These are phyloP conservation scores for Oreocharis arfaki DNA, from an alignment of 2,113 vertebrate genomes.

Conservation along the genomic window DNA sequence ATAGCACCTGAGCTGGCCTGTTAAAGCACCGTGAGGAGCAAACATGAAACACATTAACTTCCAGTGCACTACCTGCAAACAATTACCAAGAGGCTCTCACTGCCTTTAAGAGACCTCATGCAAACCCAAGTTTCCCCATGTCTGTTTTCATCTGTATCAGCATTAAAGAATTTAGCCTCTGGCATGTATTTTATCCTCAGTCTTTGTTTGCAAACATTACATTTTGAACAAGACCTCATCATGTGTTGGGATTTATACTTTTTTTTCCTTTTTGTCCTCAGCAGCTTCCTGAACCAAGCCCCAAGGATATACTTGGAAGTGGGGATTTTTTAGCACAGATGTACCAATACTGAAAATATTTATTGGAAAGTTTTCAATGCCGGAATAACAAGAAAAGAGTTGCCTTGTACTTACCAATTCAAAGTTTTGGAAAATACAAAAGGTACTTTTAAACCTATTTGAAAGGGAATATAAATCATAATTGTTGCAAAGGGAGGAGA, in stretches of 20 bases:
- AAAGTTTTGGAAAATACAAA: neutral
- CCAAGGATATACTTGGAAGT: neutral
- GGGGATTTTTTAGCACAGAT: neutral
- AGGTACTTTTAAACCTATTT: neutral
- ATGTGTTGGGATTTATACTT: neutral
- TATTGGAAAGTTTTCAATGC: neutral
- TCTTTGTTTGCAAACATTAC: neutral
- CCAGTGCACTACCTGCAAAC: neutral
- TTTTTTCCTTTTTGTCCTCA: neutral
- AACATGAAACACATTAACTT: neutral
- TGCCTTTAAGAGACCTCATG: neutral
- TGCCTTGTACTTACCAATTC: neutral
- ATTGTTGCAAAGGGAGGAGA: neutral
- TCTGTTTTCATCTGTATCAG: neutral
- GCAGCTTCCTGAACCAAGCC: neutral
- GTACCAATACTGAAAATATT: neutral
- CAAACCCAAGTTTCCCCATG: neutral
- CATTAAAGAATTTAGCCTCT: neutral
- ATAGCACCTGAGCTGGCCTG: neutral
- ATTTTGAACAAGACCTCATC: neutral
- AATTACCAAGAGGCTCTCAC: neutral
- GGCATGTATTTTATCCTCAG: neutral
- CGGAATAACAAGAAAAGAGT: neutral
- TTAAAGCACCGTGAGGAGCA: neutral
- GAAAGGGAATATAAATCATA: slow-evolving; percentile 12